A percentile compares a stretch with the other conserved stretches of the same genome.
phyloP scores from a whole-genome alignment of 2,888 invertebrate species.

The Zonitis immaculata region DNA sequence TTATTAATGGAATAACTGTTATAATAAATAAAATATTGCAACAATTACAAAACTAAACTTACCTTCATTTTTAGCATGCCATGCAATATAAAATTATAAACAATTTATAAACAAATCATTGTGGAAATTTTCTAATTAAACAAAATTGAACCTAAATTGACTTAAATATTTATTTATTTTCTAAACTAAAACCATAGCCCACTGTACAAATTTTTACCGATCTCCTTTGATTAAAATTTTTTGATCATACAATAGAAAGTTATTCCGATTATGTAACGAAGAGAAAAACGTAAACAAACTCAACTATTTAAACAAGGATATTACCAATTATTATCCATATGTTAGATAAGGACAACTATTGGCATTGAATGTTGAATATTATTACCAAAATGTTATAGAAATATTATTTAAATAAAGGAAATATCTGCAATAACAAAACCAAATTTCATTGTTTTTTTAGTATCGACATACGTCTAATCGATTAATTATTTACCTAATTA shows the following conservation, averaged over 20 bases:
- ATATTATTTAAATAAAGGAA: background rate
- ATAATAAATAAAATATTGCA: background rate
- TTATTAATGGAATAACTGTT: too few relatives aligned
- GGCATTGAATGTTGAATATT: background rate
- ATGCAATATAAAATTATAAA: background rate
- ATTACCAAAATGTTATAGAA: background rate
- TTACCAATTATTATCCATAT: background rate
- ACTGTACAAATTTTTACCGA: too few relatives aligned
- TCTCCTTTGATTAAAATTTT: too few relatives aligned
- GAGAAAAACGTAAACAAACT: background rate
- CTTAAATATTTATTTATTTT: too few relatives aligned
- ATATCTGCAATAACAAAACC: background rate
- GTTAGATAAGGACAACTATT: background rate
- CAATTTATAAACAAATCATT: background rate
- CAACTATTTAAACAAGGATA: background rate
- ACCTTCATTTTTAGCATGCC: background rate
- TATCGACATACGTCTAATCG: conserved; percentile 13
- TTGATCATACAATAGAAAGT: background rate
- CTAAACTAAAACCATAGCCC: too few relatives aligned
- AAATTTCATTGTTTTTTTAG: too few relatives aligned
- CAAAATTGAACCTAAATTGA: too few relatives aligned
- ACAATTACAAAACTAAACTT: background rate
- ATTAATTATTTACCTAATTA: conserved; percentile 37
- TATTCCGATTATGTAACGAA: background rate
- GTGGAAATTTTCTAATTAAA: background rate